Base-by-base conservation (phyloP, 1,140 invertebrate species). In the Hermetia illucens region DNA sequence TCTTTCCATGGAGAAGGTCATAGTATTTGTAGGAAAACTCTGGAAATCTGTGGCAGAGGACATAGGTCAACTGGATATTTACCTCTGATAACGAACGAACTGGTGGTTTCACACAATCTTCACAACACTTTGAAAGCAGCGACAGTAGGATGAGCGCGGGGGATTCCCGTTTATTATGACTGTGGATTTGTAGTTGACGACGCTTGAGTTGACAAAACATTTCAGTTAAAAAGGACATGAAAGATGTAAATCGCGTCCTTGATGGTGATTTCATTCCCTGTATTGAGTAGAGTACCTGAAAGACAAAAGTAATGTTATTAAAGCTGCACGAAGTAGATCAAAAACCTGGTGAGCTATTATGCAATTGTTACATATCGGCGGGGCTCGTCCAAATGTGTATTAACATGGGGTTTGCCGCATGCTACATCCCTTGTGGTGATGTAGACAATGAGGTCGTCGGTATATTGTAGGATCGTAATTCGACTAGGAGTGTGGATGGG, bases 171-270 rank as follows among this genome's bases (percentile, higher is more conserved):
- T 81, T 74, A 40, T 73, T 69, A 45, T 78, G 65, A 9, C 70
- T 72, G 42, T 73, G 71, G 24, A 78, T 38, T 51, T 83, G 77
- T 31, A 80, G 61, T 47, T 79, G 75, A 38, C 80, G 74, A 4
- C 82, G 70, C 55, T 85, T 83, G 44, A 85, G 60, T 69, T 84
- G 80, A 52, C 81, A 79, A 58, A 85, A 88, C 72, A 89, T 83
- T 70, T 89, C 85, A 46, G 84, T 82, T 30, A 90, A 68, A 62
- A 88, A 88, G 56, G 76, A 80, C 68, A 88, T 85, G 62, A 88
- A 89, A 42, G 82, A 79, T 45, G 82, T 77, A 56, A 82, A 81
- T 13, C 77, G 70, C 2, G 71, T 71, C 12, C 75, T 66, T 12
- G 58, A 57, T 34, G 53, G 51, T 19, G 50, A 55, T 31, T 61